Conservation (phyloP, 92 coral and sea anemone species). For the Heliopora coerulea region DNA sequence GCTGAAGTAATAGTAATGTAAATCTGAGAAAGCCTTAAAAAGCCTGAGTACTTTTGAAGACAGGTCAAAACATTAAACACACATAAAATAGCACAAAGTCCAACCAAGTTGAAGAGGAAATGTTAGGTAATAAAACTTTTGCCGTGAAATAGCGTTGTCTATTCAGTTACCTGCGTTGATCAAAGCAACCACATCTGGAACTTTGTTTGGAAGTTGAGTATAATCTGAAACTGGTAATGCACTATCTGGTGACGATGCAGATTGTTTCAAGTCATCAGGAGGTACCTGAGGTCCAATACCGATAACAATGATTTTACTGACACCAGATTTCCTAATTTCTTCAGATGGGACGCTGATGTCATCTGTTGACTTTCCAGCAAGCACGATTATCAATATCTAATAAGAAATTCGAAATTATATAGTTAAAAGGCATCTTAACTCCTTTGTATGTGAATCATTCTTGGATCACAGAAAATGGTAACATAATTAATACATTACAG, state of each 20-base stretch:
- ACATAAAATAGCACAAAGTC: too few species aligned
- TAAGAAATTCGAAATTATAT: too few species aligned
- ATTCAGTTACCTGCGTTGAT: conserved; percentile 47
- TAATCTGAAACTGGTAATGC: conserved; percentile 1
- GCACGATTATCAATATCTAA: conserved; percentile 22
- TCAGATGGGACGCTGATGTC: conserved; percentile 23
- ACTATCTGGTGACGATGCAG: conserved; percentile 26
- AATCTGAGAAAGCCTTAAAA: too few species aligned
- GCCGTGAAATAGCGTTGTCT: conserved; percentile 65
- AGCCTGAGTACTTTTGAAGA: too few species aligned
- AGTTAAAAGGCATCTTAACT: too few species aligned
- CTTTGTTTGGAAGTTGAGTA: conserved; percentile 22
- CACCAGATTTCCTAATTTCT: conserved; percentile 25
- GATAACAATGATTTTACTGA: conserved; percentile 27
- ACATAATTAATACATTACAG: too few species aligned
- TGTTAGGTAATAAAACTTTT: conserved; percentile 44
- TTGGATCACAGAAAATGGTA: too few species aligned
- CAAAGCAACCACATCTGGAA: conserved; percentile 29
- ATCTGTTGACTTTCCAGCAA: conserved; percentile 24
- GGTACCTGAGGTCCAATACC: conserved; percentile 26
- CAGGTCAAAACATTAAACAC: too few species aligned
- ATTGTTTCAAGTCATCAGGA: conserved; percentile 1
- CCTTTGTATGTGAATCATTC: too few species aligned
- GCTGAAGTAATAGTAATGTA: background rate
- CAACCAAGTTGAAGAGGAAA: too few species aligned